A percentile compares a stretch with the other conserved stretches of the same genome.
Evolutionary conservation across 2,888 invertebrate species (phyloP).

Genomic region (Aleiodes leptofemur): DNA sequence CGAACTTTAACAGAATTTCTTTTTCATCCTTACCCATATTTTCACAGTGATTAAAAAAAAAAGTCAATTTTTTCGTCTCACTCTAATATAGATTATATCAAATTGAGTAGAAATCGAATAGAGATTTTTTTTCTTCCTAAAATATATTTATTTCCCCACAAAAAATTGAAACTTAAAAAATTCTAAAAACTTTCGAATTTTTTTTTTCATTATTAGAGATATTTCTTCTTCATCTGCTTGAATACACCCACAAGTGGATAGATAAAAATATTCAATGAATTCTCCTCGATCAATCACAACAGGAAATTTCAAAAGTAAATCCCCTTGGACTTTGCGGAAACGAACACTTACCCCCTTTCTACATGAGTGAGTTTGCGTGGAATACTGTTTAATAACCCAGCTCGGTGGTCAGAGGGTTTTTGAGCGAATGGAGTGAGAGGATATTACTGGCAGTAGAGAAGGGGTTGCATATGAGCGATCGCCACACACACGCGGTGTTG

Average conservation of each 20-base stretch:
- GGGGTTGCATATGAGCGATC: constrained; percentile 73
- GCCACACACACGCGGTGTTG: constrained; percentile 67
- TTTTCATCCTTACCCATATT: no score
- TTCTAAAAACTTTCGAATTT: no score
- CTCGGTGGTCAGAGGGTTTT: constrained; percentile 52
- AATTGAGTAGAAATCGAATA: no score
- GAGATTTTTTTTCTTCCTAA: no score
- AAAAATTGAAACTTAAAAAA: background rate
- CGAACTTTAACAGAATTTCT: no score
- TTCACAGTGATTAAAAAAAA: no score
- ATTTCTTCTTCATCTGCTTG: background rate
- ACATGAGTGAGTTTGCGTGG: constrained; percentile 50
- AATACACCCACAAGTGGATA: background rate
- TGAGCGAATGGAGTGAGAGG: constrained; percentile 37
- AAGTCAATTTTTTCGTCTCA: no score
- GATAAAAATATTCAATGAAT: constrained; percentile 12
- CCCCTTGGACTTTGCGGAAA: constrained; percentile 3
- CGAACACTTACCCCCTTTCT: constrained; percentile 56
- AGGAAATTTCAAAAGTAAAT: constrained; percentile 12
- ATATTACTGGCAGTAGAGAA: constrained; percentile 23
- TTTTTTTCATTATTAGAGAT: background rate
- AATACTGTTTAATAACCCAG: constrained; percentile 68
- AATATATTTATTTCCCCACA: no score
- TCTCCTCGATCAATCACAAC: constrained; percentile 17
- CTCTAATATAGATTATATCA: no score